Conservation (phyloP, 1,140 invertebrate genomes). For the Branchinecta lynchi region DNA sequence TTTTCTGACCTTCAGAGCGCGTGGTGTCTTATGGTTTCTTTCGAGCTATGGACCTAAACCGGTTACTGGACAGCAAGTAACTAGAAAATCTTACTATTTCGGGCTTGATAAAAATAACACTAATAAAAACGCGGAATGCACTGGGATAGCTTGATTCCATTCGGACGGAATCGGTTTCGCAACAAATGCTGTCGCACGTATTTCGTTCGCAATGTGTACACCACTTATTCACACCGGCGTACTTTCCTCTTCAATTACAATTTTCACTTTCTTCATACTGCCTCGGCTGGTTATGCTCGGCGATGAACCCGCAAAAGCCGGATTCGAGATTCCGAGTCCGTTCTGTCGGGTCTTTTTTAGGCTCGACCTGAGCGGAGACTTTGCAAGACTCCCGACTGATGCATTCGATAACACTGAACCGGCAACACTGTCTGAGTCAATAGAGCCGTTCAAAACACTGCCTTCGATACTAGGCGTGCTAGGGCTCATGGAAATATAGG, state of each 20-base stretch:
- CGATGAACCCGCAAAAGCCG: slow-evolving; percentile 16
- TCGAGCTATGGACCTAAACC: too few species aligned
- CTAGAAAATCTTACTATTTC: too few species aligned
- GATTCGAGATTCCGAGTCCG: slow-evolving; percentile 17
- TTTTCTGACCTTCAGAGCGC: too few species aligned
- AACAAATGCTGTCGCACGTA: too few species aligned
- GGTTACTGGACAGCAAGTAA: too few species aligned
- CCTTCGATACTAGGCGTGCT: slow-evolving; percentile 15
- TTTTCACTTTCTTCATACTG: slow-evolving; percentile 19
- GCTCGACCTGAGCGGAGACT: slow-evolving; percentile 20
- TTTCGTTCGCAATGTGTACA: background rate
- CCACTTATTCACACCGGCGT: background rate
- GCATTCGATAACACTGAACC: slow-evolving; percentile 17
- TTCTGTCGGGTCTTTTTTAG: slow-evolving; percentile 17
- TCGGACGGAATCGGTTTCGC: too few species aligned
- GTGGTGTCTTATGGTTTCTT: too few species aligned
- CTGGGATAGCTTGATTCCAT: too few species aligned
- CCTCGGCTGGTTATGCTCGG: slow-evolving; percentile 12
- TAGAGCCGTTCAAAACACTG: slow-evolving; percentile 19
- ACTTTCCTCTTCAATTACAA: background rate
- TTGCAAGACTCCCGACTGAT: slow-evolving; percentile 15
- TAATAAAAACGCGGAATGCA: too few species aligned
- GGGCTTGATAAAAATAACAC: too few species aligned
- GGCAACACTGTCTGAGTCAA: slow-evolving; percentile 17
- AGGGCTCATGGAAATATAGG: slow-evolving; percentile 16